phyloP scores from a whole-genome alignment of 37 sponge, comb jelly and placozoan species.

The Beroe forskalii region DNA sequence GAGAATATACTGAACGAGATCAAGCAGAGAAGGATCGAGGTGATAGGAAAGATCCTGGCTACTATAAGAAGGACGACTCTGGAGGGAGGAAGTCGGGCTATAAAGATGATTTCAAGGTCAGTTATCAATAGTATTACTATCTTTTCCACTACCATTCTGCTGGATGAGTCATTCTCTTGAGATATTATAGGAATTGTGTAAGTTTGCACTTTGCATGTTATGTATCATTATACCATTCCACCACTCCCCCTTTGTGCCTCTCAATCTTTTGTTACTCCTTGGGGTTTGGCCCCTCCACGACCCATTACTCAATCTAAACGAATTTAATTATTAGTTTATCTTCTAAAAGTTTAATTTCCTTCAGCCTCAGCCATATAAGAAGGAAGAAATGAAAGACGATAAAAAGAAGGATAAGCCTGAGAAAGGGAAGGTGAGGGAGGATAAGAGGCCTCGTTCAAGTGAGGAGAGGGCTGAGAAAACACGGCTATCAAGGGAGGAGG shows the following conservation, averaged over 20 bases:
- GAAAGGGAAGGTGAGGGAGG: constrained; percentile 16
- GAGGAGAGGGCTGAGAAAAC: background rate
- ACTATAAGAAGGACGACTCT: constrained; percentile 3
- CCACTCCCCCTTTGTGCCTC: too few species aligned
- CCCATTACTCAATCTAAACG: too few species aligned
- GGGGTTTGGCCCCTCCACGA: too few species aligned
- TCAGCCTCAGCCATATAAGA: background rate
- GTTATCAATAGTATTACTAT: too few species aligned
- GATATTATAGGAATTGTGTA: too few species aligned
- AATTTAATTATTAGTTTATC: too few species aligned
- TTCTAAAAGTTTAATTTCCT: too few species aligned
- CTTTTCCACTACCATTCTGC: too few species aligned
- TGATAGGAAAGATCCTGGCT: constrained; percentile 8
- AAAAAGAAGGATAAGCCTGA: background rate
- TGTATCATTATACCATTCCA: too few species aligned
- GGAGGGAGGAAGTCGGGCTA: background rate
- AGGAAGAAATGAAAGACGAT: constrained; percentile 14
- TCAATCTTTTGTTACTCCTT: too few species aligned
- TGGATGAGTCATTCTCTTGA: too few species aligned
- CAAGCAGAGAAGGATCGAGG: background rate
- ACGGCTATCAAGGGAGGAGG: constrained; percentile 3
- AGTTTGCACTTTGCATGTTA: too few species aligned
- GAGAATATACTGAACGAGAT: background rate
- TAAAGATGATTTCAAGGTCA: constrained; percentile 24
- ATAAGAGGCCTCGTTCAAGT: background rate